phyloP scores from a whole-genome alignment of 2,888 invertebrate species.

The Macrophya alboannulata region DNA sequence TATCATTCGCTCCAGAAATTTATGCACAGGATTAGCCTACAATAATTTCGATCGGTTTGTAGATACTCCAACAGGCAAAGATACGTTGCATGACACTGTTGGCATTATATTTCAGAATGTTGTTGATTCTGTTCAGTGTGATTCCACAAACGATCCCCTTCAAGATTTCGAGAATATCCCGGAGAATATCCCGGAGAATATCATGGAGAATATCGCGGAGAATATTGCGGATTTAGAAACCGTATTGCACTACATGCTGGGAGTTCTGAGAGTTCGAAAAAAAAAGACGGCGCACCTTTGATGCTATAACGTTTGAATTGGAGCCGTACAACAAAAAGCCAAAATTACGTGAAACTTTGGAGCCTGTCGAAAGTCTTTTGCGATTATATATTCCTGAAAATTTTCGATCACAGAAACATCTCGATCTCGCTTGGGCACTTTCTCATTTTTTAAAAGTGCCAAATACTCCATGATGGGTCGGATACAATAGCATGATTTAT shows the following conservation, averaged over 20 bases:
- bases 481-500: slow-evolving; percentile 59
- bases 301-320: slow-evolving; percentile 57
- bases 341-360: slow-evolving; percentile 54
- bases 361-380: slow-evolving; percentile 43
- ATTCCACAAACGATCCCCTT: slow-evolving; percentile 15
- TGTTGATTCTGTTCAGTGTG: slow-evolving; percentile 32
- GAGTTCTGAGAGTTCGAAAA: slow-evolving; percentile 70
- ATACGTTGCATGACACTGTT: slow-evolving; percentile 61
- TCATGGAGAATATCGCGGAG: background rate
- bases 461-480: slow-evolving; percentile 60
- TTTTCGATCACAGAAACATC: slow-evolving; percentile 52
- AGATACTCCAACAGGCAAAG: slow-evolving; percentile 62
- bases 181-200: no score
- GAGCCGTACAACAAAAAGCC: slow-evolving; percentile 58
- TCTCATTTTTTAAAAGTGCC: slow-evolving; percentile 57
- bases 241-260: slow-evolving; percentile 37
- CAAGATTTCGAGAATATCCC: no score
- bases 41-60: slow-evolving; percentile 63
- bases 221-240: slow-evolving; percentile 20
- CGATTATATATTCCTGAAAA: slow-evolving; percentile 50
- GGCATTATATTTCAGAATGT: slow-evolving; percentile 57
- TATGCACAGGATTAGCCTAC: slow-evolving; percentile 62
- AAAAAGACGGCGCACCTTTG: slow-evolving; percentile 60
- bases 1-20: slow-evolving; percentile 54
- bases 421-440: slow-evolving; percentile 59